Base-by-base conservation (phyloP, 2,888 invertebrate genomes). In the Acutogordius australiensis region DNA sequence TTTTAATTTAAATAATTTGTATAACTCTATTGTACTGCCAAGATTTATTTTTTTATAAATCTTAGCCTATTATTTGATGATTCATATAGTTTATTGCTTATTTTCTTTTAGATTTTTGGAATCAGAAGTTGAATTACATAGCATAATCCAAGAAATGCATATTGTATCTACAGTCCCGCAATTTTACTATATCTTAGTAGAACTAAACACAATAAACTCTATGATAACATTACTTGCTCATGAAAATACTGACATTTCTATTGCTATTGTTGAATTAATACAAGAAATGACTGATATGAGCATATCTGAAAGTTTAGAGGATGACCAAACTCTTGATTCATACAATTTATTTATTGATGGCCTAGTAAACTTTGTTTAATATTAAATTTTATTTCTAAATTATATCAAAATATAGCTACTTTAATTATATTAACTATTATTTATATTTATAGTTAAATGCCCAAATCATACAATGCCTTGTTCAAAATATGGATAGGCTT, bases 81-180 rank as follows among this genome's bases (percentile, higher is more conserved):
- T 26, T 30, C 44, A 13, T 23, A 21, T 26, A 62, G 21, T 23
- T 56, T 59, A n/a, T n/a, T n/a, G n/a, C n/a, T n/a, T n/a, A n/a
- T n/a, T n/a, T n/a, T n/a, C 13, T 29, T 57, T 28, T 45, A 56
- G 37, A 21, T 45, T 44, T 27, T 57, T 62, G 23, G 27, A 62
- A 57, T 62, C 45, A 57, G 57, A 21, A 57, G 13, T 45, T 2
- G 26, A 27, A 23, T 45, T 60, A 57, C 28, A 45, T 45, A 28
- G 18, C 8, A 8, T 28, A 45, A 26, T 62, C 21, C 1, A 86
- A 76, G 86, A 88, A 68, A 76, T 99, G 70, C 85, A 94, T 73
- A 82, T 81, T 1, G 76, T 97, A 30, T 86, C 94, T 1, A 91
- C 91, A 2, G 85, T 84, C 44, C 91, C 94, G 0, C 88, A 94